A percentile compares a stretch with the other conserved stretches of the same genome.
Evolutionary conservation across 2,797 vertebrate species (phyloP).

Genomic region (Aselliscus stoliczkanus): DNA sequence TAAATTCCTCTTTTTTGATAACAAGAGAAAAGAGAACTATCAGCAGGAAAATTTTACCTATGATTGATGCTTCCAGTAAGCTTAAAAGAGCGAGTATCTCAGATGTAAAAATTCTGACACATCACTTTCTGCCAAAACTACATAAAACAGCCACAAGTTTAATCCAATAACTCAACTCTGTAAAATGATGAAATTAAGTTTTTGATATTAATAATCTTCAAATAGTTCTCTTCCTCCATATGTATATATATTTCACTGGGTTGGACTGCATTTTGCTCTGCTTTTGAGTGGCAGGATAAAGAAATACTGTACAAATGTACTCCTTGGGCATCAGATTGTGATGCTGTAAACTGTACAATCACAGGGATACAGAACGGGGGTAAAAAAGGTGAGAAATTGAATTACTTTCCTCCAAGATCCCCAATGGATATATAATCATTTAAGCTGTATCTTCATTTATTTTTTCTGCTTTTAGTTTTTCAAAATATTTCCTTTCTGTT

Average conservation of each 20-base stretch:
- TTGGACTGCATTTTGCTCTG: slow-evolving; percentile 12
- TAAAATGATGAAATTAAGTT: slow-evolving; percentile 60
- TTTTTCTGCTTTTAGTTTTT: not conserved
- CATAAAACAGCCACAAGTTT: slow-evolving; percentile 64
- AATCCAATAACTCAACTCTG: slow-evolving; percentile 65
- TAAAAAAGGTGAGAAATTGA: not conserved
- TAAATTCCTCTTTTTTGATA: slow-evolving; percentile 69
- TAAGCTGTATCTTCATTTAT: not conserved
- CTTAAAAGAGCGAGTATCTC: slow-evolving; percentile 65
- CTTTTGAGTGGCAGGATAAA: slow-evolving; percentile 30
- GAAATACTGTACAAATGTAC: not conserved
- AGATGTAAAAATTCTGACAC: slow-evolving; percentile 72
- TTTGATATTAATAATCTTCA: slow-evolving; percentile 70
- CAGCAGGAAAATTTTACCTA: slow-evolving; percentile 52
- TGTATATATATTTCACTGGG: not conserved
- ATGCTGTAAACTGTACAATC: not conserved
- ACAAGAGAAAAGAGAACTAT: slow-evolving; percentile 66
- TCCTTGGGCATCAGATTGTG: not conserved
- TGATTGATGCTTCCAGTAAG: slow-evolving; percentile 64
- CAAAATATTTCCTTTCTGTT: not conserved
- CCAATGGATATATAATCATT: not conserved
- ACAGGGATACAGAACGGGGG: not conserved
- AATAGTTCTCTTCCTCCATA: slow-evolving; percentile 1
- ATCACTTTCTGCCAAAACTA: slow-evolving; percentile 70
- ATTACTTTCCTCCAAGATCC: not conserved